Percentiles rank a stretch among this genome's conserved stretches.
Conservation (phyloP, 2,888 invertebrate genomes). For the Pyrrhia umbra region DNA sequence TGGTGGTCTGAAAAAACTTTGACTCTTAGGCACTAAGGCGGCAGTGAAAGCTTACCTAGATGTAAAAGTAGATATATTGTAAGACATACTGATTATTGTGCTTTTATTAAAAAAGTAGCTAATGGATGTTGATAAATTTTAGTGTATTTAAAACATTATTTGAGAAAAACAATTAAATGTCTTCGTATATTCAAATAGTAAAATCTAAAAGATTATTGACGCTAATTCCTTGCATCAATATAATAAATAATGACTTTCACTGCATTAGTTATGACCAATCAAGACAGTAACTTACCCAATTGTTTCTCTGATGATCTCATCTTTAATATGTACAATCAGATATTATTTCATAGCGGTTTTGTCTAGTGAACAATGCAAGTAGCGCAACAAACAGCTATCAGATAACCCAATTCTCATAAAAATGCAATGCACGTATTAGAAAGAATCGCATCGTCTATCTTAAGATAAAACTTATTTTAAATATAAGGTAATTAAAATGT, state of each 20-base stretch:
- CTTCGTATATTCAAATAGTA: background rate
- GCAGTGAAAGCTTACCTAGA: constrained; percentile 24
- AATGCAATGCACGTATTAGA: constrained; percentile 6
- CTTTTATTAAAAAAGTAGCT: no score
- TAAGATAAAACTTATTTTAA: constrained; percentile 2
- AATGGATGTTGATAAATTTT: no score
- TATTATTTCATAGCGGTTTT: constrained; percentile 2
- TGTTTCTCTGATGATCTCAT: no score
- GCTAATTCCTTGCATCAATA: background rate
- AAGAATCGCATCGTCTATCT: constrained; percentile 15
- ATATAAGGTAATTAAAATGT: constrained; percentile 3
- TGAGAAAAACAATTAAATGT: no score
- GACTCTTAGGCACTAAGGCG: constrained; percentile 37
- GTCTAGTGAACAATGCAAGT: constrained; percentile 31
- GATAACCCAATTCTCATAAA: constrained; percentile 51
- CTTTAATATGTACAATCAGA: background rate
- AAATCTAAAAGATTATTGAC: background rate
- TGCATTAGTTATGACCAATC: background rate
- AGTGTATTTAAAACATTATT: no score
- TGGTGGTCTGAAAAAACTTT: constrained; percentile 62
- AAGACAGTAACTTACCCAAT: no score
- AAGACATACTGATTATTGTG: constrained; percentile 21
- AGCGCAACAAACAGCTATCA: constrained; percentile 17
- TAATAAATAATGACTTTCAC: background rate
- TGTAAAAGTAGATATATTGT: constrained; percentile 35